Evolutionary conservation across 2,888 invertebrate species (phyloP).

Genomic region (Leptopterna dolabrata): DNA sequence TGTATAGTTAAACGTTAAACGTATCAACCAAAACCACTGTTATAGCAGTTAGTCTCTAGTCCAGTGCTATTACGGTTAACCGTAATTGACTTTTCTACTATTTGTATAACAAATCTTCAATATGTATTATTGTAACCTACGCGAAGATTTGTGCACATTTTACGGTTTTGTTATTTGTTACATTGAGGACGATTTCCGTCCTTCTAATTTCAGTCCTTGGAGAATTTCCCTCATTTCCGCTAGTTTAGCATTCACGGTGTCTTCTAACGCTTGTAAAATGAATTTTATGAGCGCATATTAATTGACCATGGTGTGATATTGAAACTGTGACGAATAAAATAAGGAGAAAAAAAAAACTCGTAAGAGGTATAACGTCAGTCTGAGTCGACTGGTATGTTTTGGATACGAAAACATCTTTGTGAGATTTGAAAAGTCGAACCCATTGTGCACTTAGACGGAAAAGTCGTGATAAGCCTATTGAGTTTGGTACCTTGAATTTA

Average conservation of each 20-base stretch:
- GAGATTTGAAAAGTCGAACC: neutral
- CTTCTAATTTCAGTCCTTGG: neutral
- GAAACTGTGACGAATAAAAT: conserved; percentile 7
- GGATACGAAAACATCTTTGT: neutral
- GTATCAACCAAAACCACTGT: too few relatives aligned
- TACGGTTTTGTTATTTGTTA: neutral
- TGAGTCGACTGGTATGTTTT: neutral
- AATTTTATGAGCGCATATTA: neutral
- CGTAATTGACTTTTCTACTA: too few relatives aligned
- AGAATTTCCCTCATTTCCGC: neutral
- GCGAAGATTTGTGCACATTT: too few relatives aligned
- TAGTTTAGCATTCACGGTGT: neutral
- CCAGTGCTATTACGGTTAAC: too few relatives aligned
- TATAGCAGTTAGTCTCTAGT: too few relatives aligned
- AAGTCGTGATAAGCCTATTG: neutral
- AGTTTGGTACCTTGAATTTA: neutral
- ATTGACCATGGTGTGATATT: neutral
- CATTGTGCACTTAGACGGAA: conserved; percentile 2
- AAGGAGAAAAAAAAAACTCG: neutral
- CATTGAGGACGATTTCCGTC: neutral
- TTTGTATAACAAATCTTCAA: neutral
- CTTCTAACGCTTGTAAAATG: neutral
- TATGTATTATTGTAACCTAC: neutral
- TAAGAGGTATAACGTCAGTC: neutral
- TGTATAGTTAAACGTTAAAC: too few relatives aligned